Evolutionary conservation across 2,797 vertebrate genomes (phyloP), one percentile per base, ranked within the genome.

Genomic region (Epinephelus malabaricus): DNA sequence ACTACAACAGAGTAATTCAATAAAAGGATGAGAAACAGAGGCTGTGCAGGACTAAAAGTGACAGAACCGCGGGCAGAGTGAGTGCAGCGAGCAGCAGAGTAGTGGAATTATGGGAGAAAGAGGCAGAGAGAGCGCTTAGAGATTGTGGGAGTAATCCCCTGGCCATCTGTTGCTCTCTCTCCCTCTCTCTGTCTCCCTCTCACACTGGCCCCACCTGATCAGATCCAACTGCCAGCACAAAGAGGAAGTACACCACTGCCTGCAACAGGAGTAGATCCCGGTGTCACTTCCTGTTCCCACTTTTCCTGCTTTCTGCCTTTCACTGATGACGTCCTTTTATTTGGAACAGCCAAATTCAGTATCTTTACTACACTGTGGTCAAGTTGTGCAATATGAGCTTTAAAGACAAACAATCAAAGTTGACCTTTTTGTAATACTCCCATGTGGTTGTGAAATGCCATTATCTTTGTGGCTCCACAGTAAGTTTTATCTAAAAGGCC

Each of bases 91-190:
- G 80, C 63, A 72, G 66, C 73, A 50, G 76, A 86, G 83, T 77
- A 65, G 89, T 86, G 89, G 90, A 92, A 93, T 92, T 92, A 91
- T 86, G 78, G 62, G 87, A 83, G 81, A 74, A 71, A 77, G 83
- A 76, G 78, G 73, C 80, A 86, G 82, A 78, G 86, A 81, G 89
- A 90, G 90, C 76, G 88, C 83, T 91, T 86, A 94, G 91, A 91
- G 93, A 92, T 93, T 92, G 92, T 65, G 64, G 89, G 84, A 86
- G 87, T 96, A 96, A 96, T 96, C 95, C 94, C 79, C 68, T 72
- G 76, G 81, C 95, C 95, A 95, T 96, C 95, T 96, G 95, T 91
- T 94, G 74, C 86, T 79, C 89, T 61, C 84, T 64, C 78, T 53
- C 68, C 54, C 73, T 40, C 61, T 70, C 56, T 69, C 75, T 58